A percentile compares a stretch with the other conserved stretches of the same genome.
These are phyloP conservation scores for Aphidius ervi DNA, from an alignment of 1,140 invertebrate species.

Conservation along the genomic window DNA sequence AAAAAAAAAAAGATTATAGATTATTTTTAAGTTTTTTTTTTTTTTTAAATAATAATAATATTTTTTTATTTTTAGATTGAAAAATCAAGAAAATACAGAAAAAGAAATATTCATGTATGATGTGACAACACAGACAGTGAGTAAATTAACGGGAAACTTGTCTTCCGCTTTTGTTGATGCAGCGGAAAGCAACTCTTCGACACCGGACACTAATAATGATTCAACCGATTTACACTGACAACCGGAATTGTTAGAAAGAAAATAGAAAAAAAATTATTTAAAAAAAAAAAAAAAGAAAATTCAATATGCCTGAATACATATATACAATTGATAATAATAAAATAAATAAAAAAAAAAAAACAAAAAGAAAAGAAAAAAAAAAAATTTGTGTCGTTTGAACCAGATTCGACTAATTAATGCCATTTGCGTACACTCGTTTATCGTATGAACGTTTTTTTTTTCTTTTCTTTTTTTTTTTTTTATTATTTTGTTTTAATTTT, in stretches of 20 bases:
- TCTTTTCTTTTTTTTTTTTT: too few species aligned
- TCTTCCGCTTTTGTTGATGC: constrained; percentile 78
- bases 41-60: constrained; percentile 6
- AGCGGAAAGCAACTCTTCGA: constrained; percentile 73
- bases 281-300: too few species aligned
- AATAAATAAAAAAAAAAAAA: too few species aligned
- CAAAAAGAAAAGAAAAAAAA: too few species aligned
- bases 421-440: too few species aligned
- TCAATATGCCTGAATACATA: too few species aligned
- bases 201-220: constrained; percentile 35
- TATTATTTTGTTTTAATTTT: too few species aligned
- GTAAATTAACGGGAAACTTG: constrained; percentile 67
- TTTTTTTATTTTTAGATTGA: constrained; percentile 47
- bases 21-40: constrained; percentile 24
- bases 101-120: constrained; percentile 86
- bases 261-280: not conserved
- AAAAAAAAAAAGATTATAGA: constrained; percentile 3
- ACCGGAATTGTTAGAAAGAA: constrained; percentile 17
- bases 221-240: constrained; percentile 16
- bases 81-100: constrained; percentile 51
- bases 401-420: too few species aligned
- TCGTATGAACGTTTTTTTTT: too few species aligned
- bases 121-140: constrained; percentile 62
- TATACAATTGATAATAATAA: too few species aligned
- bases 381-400: too few species aligned